Evolutionary conservation across 2,888 invertebrate species (phyloP), one percentile per base, ranked within the genome.

Genomic region (Megamerina dolium): DNA sequence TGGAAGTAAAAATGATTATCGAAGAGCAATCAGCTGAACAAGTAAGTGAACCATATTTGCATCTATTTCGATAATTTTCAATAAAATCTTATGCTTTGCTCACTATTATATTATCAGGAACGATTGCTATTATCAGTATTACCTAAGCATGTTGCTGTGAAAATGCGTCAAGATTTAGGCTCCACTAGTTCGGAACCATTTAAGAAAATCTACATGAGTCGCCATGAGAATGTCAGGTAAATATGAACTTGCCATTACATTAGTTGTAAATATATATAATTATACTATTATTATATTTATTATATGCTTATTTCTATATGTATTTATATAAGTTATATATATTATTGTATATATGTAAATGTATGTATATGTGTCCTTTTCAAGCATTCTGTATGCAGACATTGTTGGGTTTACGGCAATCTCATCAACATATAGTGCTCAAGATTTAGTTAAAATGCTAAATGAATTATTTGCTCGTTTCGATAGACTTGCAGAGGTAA

Each of bases 331-430:
- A 23, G 6, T 31, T 31, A 23, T n/a, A n/a, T n/a, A n/a, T n/a
- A n/a, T n/a, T n/a, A n/a, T n/a, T n/a, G n/a, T n/a, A n/a, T n/a
- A n/a, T n/a, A n/a, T n/a, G n/a, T n/a, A n/a, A n/a, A n/a, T n/a
- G n/a, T n/a, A n/a, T n/a, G n/a, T n/a, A n/a, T n/a, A n/a, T n/a
- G n/a, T n/a, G n/a, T n/a, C n/a, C n/a, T n/a, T n/a, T n/a, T n/a
- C n/a, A n/a, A 92, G 92, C 73, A 96, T 96, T 68, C 79, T 96
- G 52, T 96, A 95, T 73, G 96, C 95, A 19, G 96, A 96, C 75
- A 96, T 96, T 68, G 95, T 95, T 41, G 96, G 96, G 41, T 96
- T 96, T 72, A 96, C 96, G 5, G 93, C 93, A 41, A 91, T 94
- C 57, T 92, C 93, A 3, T 92, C 92, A 13, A 91, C 92, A 6